Percentiles rank a stretch among this genome's conserved stretches.
These are phyloP conservation scores for Indicator maculatus DNA, from an alignment of 2,113 vertebrate species.

Conservation along the genomic window DNA sequence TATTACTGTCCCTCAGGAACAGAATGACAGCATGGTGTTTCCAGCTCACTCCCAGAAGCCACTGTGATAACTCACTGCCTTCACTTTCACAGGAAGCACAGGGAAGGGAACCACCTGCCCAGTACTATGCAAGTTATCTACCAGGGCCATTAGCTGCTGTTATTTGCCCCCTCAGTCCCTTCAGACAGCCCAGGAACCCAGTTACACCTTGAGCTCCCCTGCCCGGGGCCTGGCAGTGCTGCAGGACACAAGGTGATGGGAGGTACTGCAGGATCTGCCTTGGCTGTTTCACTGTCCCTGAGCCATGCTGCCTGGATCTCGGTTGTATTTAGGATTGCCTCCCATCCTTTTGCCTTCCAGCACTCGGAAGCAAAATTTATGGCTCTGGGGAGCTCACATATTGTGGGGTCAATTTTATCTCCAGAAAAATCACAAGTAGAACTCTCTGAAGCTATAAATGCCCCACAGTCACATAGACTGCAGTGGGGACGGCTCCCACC, in stretches of 20 bases:
- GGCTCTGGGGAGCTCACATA: background rate
- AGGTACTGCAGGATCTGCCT: background rate
- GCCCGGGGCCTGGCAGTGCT: background rate
- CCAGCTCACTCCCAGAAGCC: background rate
- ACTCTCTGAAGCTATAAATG: background rate
- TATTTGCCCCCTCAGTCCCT: background rate
- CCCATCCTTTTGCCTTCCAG: background rate
- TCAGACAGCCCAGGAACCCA: background rate
- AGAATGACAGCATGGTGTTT: background rate
- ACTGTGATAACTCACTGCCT: background rate
- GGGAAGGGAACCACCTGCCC: background rate
- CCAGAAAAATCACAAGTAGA: background rate
- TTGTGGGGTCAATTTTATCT: background rate
- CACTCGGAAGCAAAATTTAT: background rate
- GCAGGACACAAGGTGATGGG: background rate
- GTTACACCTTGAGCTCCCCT: background rate
- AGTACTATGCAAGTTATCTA: background rate
- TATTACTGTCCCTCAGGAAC: background rate
- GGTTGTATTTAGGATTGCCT: background rate
- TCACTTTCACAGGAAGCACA: background rate
- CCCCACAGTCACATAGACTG: background rate
- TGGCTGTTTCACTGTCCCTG: accelerated
- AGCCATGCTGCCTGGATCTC: background rate
- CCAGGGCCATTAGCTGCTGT: background rate
- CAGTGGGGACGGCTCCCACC: background rate